phyloP scores from a whole-genome alignment of 2,888 invertebrate genomes.

The Sycophila texana region DNA sequence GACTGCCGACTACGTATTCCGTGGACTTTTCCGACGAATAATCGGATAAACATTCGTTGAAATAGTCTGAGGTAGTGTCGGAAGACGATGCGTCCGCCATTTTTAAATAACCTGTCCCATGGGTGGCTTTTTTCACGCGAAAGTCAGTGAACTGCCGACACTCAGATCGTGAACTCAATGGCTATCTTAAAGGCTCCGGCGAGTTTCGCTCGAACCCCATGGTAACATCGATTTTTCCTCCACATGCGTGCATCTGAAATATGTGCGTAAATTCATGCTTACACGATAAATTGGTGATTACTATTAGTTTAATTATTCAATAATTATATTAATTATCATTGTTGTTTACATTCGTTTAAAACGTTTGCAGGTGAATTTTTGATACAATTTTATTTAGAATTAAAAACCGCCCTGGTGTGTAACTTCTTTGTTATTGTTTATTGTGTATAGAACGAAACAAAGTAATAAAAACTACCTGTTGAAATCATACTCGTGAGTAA shows the following conservation, averaged over 20 bases:
- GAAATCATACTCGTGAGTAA: not conserved
- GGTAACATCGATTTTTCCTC: not conserved
- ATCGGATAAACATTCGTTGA: constrained; percentile 73
- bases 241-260: not conserved
- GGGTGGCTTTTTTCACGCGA: constrained; percentile 48
- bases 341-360: not conserved
- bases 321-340: not conserved
- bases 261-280: not conserved
- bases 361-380: not conserved
- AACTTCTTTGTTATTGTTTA: not conserved
- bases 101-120: constrained; percentile 72
- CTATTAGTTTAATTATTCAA: not conserved
- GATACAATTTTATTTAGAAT: not conserved
- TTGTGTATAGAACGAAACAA: not conserved
- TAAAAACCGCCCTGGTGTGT: not conserved
- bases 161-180: constrained; percentile 50
- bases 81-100: constrained; percentile 75
- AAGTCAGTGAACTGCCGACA: constrained; percentile 51
- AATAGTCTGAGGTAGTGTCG: constrained; percentile 74
- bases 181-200: constrained; percentile 8
- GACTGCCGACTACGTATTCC: constrained; percentile 70
- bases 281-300: not conserved
- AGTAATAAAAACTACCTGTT: not conserved
- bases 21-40: constrained; percentile 70
- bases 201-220: not conserved